Evolutionary conservation across 2,113 vertebrate genomes (phyloP).

Genomic region (Sigmodon hispidus): DNA sequence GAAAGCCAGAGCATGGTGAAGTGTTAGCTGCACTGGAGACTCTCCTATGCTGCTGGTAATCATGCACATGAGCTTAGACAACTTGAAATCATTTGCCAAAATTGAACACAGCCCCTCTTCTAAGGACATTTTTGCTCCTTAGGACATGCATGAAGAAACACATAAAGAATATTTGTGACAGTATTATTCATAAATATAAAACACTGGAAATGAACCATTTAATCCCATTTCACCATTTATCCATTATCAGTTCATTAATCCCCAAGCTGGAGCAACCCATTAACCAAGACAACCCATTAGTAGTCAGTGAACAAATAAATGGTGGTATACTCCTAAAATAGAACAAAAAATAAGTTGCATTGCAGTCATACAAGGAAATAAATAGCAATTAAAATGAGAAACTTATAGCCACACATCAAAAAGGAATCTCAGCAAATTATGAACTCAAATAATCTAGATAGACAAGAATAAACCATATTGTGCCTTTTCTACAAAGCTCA

Average conservation of each 20-base stretch:
- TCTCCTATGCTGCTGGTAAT: too few relatives aligned
- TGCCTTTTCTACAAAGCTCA: slow-evolving; percentile 13
- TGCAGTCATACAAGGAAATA: slow-evolving; percentile 51
- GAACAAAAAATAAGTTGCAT: slow-evolving; percentile 51
- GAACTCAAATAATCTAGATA: slow-evolving; percentile 36
- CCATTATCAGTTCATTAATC: slow-evolving; percentile 60
- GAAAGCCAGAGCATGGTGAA: background rate
- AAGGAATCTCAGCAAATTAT: slow-evolving; percentile 35
- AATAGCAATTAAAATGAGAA: slow-evolving; percentile 53
- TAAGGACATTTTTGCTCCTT: background rate
- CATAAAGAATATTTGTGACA: slow-evolving; percentile 25
- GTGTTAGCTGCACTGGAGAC: too few relatives aligned
- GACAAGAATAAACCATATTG: background rate
- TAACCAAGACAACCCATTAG: slow-evolving; percentile 60
- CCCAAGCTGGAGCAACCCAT: slow-evolving; percentile 49
- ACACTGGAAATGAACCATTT: slow-evolving; percentile 54
- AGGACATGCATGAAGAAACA: background rate
- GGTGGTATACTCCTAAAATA: slow-evolving; percentile 28
- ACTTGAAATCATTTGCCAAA: background rate
- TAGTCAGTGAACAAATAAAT: slow-evolving; percentile 64
- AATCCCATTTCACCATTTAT: slow-evolving; percentile 57
- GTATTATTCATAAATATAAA: slow-evolving; percentile 43
- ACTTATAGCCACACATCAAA: slow-evolving; percentile 38
- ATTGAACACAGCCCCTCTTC: background rate
- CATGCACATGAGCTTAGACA: accelerated